Evolutionary conservation across 35 echinoderm and acorn worm genomes (phyloP).

Genomic region (Lytechinus variegatus): DNA sequence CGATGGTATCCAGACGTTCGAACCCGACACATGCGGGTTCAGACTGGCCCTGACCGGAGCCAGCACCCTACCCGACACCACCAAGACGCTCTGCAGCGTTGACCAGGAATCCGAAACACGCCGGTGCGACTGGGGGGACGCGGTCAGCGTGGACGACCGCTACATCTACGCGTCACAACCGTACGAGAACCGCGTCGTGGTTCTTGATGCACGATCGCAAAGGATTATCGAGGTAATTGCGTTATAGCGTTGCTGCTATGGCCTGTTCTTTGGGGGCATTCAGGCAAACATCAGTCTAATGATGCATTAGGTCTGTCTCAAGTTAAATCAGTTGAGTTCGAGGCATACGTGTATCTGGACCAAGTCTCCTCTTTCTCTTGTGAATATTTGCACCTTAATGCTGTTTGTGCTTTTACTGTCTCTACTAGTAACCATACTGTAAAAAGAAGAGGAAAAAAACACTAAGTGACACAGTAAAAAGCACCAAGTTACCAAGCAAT

Average conservation of each 20-base stretch:
- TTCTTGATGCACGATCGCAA: constrained; percentile 65
- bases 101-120: constrained; percentile 45
- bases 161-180: constrained; percentile 93
- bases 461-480: no score
- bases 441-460: no score
- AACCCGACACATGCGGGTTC: constrained; percentile 85
- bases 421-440: no score
- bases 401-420: no score
- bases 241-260: no score
- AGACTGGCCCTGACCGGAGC: constrained; percentile 53
- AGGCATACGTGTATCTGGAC: no score
- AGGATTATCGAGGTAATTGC: constrained; percentile 82
- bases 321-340: no score
- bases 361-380: no score
- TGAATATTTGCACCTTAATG: not conserved
- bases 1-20: constrained; percentile 72
- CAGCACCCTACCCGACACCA: constrained; percentile 64
- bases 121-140: constrained; percentile 75
- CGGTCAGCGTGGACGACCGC: constrained; percentile 68
- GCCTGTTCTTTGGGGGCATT: no score
- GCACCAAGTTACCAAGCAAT: no score
- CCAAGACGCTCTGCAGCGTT: constrained; percentile 68
- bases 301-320: no score
- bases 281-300: no score
- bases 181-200: constrained; percentile 73